These are phyloP conservation scores for Hippopotamyrus pictus DNA, from an alignment of 2,797 vertebrate species.

Conservation along the genomic window DNA sequence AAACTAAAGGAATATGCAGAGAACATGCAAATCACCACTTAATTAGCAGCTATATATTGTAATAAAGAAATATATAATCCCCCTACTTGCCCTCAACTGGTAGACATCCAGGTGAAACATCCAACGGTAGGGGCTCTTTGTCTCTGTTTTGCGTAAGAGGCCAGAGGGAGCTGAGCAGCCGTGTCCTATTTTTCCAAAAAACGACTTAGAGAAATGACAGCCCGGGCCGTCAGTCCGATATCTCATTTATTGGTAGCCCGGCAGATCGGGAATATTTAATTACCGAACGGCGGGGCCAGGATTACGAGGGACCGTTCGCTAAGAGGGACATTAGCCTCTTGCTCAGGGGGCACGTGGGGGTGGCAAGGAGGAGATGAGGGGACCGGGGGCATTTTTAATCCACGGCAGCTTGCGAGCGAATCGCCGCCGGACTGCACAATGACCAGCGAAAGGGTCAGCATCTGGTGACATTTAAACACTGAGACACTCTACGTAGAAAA, in stretches of 20 bases:
- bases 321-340: constrained; percentile 28
- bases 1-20: neutral
- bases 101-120: neutral
- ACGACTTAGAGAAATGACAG: neutral
- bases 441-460: neutral
- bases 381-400: neutral
- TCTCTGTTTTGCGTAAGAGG: neutral
- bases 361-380: neutral
- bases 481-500: neutral
- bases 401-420: neutral
- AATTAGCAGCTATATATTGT: neutral
- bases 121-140: neutral
- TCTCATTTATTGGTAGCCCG: constrained; percentile 22
- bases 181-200: neutral
- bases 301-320: constrained; percentile 22
- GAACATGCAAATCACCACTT: neutral
- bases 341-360: constrained; percentile 3
- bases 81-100: neutral
- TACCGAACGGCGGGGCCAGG: constrained; percentile 22
- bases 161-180: neutral
- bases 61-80: neutral
- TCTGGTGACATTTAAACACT: neutral
- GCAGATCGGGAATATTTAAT: constrained; percentile 33
- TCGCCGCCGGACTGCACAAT: neutral
- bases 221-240: constrained; percentile 12